Conservation (phyloP, 2,888 invertebrate species). For the Xanthia icteritia region DNA sequence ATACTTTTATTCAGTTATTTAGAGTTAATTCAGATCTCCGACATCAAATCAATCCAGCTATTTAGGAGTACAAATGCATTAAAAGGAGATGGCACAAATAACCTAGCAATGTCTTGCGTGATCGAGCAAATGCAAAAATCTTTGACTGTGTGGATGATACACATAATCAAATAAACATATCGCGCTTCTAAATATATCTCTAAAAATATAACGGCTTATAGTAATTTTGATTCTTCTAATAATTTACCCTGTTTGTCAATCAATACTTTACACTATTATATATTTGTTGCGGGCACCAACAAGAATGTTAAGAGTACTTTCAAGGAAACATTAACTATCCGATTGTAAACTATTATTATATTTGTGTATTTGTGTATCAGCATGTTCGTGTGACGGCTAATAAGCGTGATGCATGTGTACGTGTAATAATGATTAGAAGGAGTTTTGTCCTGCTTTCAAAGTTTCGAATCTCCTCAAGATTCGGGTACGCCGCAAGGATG, state of each 20-base stretch:
- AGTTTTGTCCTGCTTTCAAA: neutral
- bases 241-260: slow-evolving; percentile 40
- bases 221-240: slow-evolving; percentile 26
- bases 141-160: slow-evolving; percentile 4
- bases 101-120: slow-evolving; percentile 41
- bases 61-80: slow-evolving; percentile 16
- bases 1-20: neutral
- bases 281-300: neutral
- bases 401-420: neutral
- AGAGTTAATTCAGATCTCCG: slow-evolving; percentile 8
- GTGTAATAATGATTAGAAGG: neutral
- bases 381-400: slow-evolving; percentile 8
- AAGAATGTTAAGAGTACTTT: slow-evolving; percentile 46
- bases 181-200: slow-evolving; percentile 22
- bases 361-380: slow-evolving; percentile 32
- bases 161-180: slow-evolving; percentile 27
- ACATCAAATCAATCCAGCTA: slow-evolving; percentile 28
- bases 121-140: slow-evolving; percentile 40
- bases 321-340: slow-evolving; percentile 29
- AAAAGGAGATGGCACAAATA: slow-evolving; percentile 14
- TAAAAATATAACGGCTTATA: slow-evolving; percentile 20
- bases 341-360: slow-evolving; percentile 37
- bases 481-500: neutral
- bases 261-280: slow-evolving; percentile 10
- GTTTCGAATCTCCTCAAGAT: neutral